phyloP scores from a whole-genome alignment of 2,113 vertebrate genomes.

The Callospermophilus lateralis region DNA sequence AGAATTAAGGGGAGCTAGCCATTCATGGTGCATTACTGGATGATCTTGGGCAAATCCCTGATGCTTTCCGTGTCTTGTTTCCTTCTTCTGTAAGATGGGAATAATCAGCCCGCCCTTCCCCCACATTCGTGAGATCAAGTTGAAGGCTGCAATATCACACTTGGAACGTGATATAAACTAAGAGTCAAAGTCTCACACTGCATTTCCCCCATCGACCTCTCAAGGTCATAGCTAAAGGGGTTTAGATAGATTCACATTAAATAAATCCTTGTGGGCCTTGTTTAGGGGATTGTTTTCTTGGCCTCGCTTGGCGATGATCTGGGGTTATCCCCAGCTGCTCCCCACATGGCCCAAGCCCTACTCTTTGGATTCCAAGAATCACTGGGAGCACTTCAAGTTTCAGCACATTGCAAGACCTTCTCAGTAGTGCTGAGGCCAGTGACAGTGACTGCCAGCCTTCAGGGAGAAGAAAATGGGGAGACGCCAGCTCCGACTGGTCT shows the following conservation, averaged over 20 bases:
- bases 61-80: neutral
- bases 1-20: neutral
- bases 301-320: conserved; percentile 53
- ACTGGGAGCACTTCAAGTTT: conserved; percentile 39
- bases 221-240: neutral
- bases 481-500: neutral
- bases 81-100: neutral
- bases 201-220: neutral
- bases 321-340: conserved; percentile 56
- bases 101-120: neutral
- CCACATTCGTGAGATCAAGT: rapidly evolving
- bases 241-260: neutral
- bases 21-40: neutral
- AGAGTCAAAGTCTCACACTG: neutral
- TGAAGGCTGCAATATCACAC: neutral
- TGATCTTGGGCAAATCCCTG: neutral
- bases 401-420: neutral
- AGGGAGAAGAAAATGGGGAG: neutral
- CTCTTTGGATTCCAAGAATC: conserved; percentile 62
- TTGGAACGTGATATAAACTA: neutral
- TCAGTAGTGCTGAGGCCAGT: neutral
- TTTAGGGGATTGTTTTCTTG: neutral
- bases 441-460: neutral
- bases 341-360: neutral
- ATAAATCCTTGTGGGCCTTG: neutral